Conservation (phyloP, 1,140 invertebrate genomes). For the Sinella curviseta region DNA sequence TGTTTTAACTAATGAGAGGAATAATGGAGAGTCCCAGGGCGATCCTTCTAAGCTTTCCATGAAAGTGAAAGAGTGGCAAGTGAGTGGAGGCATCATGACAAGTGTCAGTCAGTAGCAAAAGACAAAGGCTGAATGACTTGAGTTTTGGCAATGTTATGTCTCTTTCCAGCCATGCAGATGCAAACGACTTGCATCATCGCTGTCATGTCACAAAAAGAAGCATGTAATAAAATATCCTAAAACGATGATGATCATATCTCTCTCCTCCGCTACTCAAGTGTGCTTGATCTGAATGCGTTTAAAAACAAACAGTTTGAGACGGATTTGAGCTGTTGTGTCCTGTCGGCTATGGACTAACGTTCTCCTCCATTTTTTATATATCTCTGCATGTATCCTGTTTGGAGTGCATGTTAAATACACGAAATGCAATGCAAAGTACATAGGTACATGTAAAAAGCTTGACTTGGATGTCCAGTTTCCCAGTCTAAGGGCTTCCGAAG, state of each 20-base stretch:
- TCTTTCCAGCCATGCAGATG: background rate
- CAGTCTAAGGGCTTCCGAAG: constrained; percentile 39
- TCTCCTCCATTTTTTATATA: background rate
- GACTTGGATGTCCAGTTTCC: background rate
- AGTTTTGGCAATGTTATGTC: constrained; percentile 1
- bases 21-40: too few species aligned
- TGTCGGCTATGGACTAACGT: background rate
- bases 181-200: background rate
- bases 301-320: background rate
- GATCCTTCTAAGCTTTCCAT: background rate
- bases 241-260: background rate
- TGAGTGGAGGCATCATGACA: background rate
- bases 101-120: constrained; percentile 1
- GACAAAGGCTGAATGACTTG: background rate
- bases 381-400: background rate
- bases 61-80: background rate
- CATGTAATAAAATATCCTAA: background rate
- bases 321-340: background rate
- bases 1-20: too few species aligned
- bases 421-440: background rate
- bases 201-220: background rate
- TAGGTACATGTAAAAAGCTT: background rate
- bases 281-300: constrained; percentile 13
- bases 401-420: background rate
- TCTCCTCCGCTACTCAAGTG: background rate